Base-by-base conservation (phyloP, 2,113 vertebrate genomes). In the Pica pica region DNA sequence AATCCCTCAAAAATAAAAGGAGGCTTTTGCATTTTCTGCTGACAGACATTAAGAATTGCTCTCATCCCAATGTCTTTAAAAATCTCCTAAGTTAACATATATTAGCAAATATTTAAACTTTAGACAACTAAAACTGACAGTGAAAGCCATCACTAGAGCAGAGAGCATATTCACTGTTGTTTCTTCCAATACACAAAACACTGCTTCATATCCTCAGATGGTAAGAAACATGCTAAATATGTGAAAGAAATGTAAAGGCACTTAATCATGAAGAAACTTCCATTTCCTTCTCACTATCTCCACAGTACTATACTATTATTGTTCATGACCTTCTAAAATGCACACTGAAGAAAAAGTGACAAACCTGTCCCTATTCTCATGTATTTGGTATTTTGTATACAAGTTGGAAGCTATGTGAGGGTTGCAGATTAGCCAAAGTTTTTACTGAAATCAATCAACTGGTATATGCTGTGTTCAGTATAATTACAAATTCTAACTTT, bases 1-100 rank as follows among this genome's bases (percentile, higher is more conserved):
- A 97, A 97, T 83, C 97, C 95, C 83, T 97, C 91, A 93, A 95
- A 94, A 55, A 31, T 96, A 59, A 31, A 79, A 94, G 93, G 74
- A 76, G 90, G 94, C 23, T 80, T 67, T 55, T 86, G 39, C 30
- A 83, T 92, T 95, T 79, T 90, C 96, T 97, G 78, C 59, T 91
- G 77, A 91, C 73, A 67, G 20, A 95, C 42, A 84, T 52, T 18
- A 89, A 55, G 31, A 67, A 63, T 9, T 73, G 19, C 18, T 70
- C 31, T 77, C 61, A 73, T 23, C 20, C 56, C 23, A 77, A 53
- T 39, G 14, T 13, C 41, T 76, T 27, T 35, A 0, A 39, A 61
- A 71, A 78, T 39, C 46, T 5, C 3, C 7, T 49, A 41, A 80
- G 46, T 27, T 31, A 70, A 78, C 13, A 21, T 19, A 46, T 27